These are phyloP conservation scores for Clanis bilineata DNA, from an alignment of 2,888 invertebrate genomes.

Conservation along the genomic window DNA sequence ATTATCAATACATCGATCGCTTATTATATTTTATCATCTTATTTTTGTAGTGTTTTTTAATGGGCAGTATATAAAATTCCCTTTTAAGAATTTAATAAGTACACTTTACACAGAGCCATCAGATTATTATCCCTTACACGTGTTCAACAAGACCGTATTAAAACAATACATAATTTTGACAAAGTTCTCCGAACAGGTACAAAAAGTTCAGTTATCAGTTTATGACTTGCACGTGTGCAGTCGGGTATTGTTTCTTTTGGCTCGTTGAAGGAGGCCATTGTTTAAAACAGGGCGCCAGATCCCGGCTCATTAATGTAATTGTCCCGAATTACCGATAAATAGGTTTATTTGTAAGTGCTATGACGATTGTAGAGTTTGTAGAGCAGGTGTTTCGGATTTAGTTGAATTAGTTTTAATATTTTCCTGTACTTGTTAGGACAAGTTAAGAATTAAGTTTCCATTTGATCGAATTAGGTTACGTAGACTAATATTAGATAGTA, in stretches of 20 bases:
- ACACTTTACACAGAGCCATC: background rate
- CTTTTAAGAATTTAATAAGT: background rate
- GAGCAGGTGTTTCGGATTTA: conserved; percentile 7
- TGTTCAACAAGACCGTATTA: conserved; percentile 56
- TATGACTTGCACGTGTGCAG: conserved; percentile 69
- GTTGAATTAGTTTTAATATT: background rate
- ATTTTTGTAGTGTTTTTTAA: background rate
- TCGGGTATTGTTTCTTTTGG: conserved; percentile 40
- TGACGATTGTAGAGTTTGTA: background rate
- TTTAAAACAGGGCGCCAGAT: conserved; percentile 21
- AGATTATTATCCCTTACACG: conserved; percentile 50
- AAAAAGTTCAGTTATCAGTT: conserved; percentile 47
- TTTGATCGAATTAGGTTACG: too few relatives aligned
- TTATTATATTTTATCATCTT: background rate
- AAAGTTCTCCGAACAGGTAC: conserved; percentile 58
- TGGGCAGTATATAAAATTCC: background rate
- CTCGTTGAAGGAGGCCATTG: conserved; percentile 23
- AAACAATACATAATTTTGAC: conserved; percentile 45
- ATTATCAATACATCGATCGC: background rate
- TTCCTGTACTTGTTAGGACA: background rate
- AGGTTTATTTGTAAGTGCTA: background rate
- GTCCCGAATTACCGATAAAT: background rate
- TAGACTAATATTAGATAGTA: too few relatives aligned
- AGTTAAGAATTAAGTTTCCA: background rate
- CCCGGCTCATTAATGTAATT: conserved; percentile 6